These are phyloP conservation scores for Acanthisitta chloris DNA, from an alignment of 2,113 vertebrate species.

Conservation along the genomic window DNA sequence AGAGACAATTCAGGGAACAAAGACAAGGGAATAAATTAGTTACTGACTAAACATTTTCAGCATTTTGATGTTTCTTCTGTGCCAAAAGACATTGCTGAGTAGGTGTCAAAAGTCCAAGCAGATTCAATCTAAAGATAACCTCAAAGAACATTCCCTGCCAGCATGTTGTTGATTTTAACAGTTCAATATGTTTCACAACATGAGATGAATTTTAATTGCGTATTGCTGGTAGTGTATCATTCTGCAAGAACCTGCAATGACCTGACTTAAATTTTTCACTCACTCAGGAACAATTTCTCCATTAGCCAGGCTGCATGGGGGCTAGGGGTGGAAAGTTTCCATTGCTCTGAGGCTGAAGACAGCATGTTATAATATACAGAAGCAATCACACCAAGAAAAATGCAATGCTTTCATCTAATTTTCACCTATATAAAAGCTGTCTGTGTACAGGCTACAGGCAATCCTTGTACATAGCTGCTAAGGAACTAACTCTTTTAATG, in stretches of 20 bases:
- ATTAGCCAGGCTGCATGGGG: neutral
- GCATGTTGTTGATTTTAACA: slow-evolving; percentile 59
- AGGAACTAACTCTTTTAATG: neutral
- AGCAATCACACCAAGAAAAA: neutral
- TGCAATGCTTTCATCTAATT: neutral
- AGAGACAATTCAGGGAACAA: neutral
- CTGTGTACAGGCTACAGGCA: neutral
- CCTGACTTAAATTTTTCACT: slow-evolving; percentile 26
- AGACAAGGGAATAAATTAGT: neutral
- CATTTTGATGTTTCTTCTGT: slow-evolving; percentile 28
- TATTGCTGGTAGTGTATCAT: neutral
- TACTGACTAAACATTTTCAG: slow-evolving; percentile 30
- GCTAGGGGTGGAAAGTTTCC: neutral
- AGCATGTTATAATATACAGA: neutral
- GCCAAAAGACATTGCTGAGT: slow-evolving; percentile 58
- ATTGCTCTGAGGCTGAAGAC: neutral
- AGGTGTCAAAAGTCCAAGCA: slow-evolving; percentile 67
- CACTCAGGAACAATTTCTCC: neutral
- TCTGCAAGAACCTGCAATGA: neutral
- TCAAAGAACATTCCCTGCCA: slow-evolving; percentile 50
- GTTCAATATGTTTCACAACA: slow-evolving; percentile 60
- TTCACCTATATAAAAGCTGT: neutral
- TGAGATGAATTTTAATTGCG: slow-evolving; percentile 54
- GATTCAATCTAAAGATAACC: slow-evolving; percentile 62
- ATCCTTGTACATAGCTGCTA: neutral